Conservation (phyloP, 2,797 vertebrate genomes). For the Catharus ustulatus region DNA sequence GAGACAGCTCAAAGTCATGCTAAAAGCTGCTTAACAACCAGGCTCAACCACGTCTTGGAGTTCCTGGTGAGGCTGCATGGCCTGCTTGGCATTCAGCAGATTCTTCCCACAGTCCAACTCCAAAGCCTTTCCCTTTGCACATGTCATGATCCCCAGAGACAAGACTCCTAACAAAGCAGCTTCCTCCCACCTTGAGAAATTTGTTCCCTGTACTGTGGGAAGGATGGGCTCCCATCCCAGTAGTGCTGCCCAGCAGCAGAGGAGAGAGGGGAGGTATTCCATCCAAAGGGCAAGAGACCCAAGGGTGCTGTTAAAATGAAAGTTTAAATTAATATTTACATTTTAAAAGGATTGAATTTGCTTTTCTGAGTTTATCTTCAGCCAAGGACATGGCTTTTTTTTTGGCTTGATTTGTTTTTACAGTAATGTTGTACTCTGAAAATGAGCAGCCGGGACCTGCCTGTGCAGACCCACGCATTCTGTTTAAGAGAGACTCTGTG, state of each 20-base stretch:
- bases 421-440: constrained; percentile 31
- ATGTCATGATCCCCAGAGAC: not conserved
- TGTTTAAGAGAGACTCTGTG: not conserved
- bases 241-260: not conserved
- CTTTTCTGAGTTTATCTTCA: constrained; percentile 19
- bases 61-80: not conserved
- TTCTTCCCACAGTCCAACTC: not conserved
- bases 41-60: not conserved
- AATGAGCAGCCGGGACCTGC: not conserved
- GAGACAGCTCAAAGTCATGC: not conserved
- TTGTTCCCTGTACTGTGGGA: not conserved
- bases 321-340: constrained; percentile 64
- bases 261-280: not conserved
- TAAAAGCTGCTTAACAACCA: not conserved
- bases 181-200: not conserved
- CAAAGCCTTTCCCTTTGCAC: not conserved
- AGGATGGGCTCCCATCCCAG: not conserved
- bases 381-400: constrained; percentile 10
- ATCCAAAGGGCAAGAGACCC: constrained; percentile 24
- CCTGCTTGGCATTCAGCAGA: not conserved
- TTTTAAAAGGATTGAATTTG: constrained; percentile 42
- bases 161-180: fast-evolving
- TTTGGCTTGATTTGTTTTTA: constrained; percentile 37
- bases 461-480: not conserved
- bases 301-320: constrained; percentile 20